These are phyloP conservation scores for Corythaeola cristata DNA, from an alignment of 2,113 vertebrate species.

Conservation along the genomic window DNA sequence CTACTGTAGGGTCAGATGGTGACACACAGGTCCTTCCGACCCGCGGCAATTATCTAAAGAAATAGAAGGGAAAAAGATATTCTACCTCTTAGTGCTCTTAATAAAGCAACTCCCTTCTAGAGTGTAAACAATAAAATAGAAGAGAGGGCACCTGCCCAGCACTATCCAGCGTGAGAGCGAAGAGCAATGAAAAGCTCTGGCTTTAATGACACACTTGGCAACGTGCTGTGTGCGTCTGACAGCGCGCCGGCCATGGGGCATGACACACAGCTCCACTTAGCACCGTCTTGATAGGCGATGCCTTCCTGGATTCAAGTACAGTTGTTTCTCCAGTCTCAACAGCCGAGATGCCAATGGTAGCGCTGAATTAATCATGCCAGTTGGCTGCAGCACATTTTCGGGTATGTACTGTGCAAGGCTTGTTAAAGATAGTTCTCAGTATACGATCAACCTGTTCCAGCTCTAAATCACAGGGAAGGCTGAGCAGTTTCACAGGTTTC, in stretches of 20 bases:
- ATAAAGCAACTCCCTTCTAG: not conserved
- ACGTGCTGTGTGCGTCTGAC: not conserved
- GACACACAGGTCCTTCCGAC: not conserved
- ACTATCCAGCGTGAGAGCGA: accelerated
- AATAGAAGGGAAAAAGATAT: not conserved
- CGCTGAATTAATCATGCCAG: not conserved
- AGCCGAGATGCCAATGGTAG: not conserved
- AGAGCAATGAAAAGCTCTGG: not conserved
- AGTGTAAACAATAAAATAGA: not conserved
- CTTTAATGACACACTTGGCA: slow-evolving; percentile 32
- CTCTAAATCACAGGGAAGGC: not conserved
- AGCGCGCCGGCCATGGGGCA: not conserved
- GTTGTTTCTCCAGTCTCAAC: not conserved
- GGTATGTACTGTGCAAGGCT: not conserved
- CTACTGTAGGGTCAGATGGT: not conserved
- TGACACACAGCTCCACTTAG: not conserved
- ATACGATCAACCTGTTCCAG: not conserved
- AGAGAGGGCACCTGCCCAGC: not conserved
- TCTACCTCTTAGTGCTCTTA: not conserved
- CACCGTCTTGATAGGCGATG: not conserved
- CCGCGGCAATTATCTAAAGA: not conserved
- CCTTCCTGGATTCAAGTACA: not conserved
- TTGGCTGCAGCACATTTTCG: slow-evolving; percentile 13
- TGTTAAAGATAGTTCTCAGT: not conserved
- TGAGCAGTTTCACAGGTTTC: slow-evolving; percentile 6